These are phyloP conservation scores for Heliconius sara DNA, from an alignment of 2,888 invertebrate genomes.

Conservation along the genomic window DNA sequence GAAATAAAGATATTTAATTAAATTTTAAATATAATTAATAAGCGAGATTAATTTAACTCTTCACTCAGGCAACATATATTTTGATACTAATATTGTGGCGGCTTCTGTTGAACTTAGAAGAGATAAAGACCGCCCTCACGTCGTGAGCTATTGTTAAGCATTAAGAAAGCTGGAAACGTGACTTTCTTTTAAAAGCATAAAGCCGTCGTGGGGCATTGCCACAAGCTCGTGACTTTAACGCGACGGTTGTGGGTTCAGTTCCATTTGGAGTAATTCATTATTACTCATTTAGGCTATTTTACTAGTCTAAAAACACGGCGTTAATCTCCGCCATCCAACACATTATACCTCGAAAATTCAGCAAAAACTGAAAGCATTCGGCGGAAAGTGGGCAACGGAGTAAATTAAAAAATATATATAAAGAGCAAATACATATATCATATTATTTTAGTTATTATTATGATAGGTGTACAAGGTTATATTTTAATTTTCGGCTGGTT, in stretches of 20 bases:
- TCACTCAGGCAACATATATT: not conserved
- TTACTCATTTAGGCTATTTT: not conserved
- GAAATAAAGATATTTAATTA: no score
- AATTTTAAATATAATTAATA: no score
- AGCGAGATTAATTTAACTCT: no score
- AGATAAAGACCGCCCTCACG: slow-evolving; percentile 29
- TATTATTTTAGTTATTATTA: no score
- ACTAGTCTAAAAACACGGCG: not conserved
- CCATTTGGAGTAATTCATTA: not conserved
- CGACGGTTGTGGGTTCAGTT: not conserved
- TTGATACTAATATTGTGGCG: not conserved
- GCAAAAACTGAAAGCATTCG: no score
- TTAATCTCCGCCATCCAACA: not conserved
- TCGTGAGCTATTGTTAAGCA: slow-evolving; percentile 25
- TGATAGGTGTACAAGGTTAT: no score
- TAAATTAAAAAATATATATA: not conserved
- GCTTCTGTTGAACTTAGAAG: slow-evolving; percentile 1
- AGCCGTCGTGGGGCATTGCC: not conserved
- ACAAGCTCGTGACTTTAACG: not conserved
- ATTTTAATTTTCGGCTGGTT: no score
- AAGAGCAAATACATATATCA: no score
- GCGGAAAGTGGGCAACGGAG: not conserved
- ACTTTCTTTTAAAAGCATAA: slow-evolving; percentile 20
- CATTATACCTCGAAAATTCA: not conserved
- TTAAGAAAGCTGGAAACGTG: slow-evolving; percentile 8